Percentiles rank a stretch among this genome's conserved stretches.
Conservation (phyloP, 2,888 invertebrate species). For the Cosmorhoe ocellata region DNA sequence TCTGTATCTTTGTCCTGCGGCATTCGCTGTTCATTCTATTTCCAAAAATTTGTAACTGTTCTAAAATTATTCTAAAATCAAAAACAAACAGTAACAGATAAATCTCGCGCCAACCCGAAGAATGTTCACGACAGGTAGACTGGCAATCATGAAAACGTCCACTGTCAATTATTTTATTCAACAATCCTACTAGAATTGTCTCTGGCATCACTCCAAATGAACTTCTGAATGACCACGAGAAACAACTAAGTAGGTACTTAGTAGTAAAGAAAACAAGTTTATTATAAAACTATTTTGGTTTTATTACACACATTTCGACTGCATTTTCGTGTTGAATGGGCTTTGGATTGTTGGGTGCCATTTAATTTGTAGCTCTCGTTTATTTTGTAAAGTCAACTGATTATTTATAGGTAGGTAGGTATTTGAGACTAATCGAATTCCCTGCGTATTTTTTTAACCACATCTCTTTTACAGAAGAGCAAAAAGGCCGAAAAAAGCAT, state of each 20-base stretch:
- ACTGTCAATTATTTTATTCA: constrained; percentile 9
- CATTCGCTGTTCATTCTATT: no score
- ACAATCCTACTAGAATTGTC: constrained; percentile 18
- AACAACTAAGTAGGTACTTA: constrained; percentile 5
- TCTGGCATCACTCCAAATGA: constrained; percentile 19
- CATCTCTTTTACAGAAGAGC: no score
- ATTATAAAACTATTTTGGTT: constrained; percentile 31
- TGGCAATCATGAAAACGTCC: constrained; percentile 9
- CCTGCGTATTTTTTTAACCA: no score
- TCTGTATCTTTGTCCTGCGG: no score
- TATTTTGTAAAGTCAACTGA: not conserved
- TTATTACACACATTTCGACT: constrained; percentile 19
- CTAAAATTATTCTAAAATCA: no score
- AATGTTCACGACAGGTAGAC: constrained; percentile 13
- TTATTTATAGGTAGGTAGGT: not conserved
- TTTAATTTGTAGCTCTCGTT: not conserved
- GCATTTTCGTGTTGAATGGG: constrained; percentile 2
- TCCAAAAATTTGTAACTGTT: no score
- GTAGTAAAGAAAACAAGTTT: constrained; percentile 19
- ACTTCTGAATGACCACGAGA: constrained; percentile 19
- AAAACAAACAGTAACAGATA: constrained; percentile 7
- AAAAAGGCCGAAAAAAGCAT: no score
- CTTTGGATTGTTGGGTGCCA: constrained; percentile 8
- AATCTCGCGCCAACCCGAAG: constrained; percentile 8
- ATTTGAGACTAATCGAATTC: no score